These are phyloP conservation scores for Falco berigora DNA, from an alignment of 2,797 vertebrate genomes.

Conservation along the genomic window DNA sequence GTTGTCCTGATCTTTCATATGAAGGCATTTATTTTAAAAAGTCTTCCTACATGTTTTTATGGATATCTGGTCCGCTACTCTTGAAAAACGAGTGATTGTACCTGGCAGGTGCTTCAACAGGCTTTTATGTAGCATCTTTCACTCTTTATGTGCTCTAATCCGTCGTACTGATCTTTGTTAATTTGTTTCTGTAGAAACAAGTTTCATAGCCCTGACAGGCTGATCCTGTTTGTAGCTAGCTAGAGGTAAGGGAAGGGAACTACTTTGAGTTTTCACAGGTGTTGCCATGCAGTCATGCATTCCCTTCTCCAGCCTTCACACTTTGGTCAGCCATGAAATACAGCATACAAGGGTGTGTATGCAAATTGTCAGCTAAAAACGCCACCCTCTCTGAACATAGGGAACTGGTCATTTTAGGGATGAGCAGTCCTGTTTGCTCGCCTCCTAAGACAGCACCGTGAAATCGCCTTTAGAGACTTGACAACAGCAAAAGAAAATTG, in stretches of 20 bases:
- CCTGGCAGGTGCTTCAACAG: background rate
- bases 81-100: background rate
- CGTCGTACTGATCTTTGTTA: background rate
- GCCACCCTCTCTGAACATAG: background rate
- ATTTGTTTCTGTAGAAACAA: background rate
- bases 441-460: background rate
- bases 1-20: background rate
- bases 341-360: background rate
- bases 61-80: background rate
- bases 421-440: background rate
- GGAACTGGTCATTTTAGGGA: background rate
- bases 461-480: conserved; percentile 14
- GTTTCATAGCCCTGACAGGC: background rate
- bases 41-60: background rate
- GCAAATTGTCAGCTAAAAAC: background rate
- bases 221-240: background rate
- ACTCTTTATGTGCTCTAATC: background rate
- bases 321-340: background rate
- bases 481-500: background rate
- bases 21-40: conserved; percentile 2
- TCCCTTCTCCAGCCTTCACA: background rate
- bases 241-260: background rate
- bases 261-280: background rate
- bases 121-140: background rate
- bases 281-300: background rate